phyloP scores from a whole-genome alignment of 1,140 invertebrate genomes.

The Cydia pomonella region DNA sequence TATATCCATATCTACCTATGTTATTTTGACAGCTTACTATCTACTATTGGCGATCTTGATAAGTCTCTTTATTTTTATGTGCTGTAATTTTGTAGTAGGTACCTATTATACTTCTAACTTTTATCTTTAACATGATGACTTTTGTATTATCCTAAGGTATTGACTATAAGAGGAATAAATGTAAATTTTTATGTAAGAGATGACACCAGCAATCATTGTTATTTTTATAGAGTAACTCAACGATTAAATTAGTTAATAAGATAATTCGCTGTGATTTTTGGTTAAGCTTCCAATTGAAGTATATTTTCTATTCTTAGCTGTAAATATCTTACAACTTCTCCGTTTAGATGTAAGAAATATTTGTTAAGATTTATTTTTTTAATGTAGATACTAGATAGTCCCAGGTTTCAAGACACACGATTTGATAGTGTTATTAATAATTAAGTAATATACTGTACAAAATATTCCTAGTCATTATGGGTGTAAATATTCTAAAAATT shows the following conservation, averaged over 20 bases:
- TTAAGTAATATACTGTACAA: conserved; percentile 45
- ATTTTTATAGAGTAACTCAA: conserved; percentile 30
- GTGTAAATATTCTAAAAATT: conserved; percentile 47
- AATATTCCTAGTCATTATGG: conserved; percentile 37
- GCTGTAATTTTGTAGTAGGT: conserved; percentile 24
- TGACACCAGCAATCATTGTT: conserved; percentile 50
- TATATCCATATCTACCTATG: too few species aligned
- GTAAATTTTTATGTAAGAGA: conserved; percentile 49
- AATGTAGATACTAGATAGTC: conserved; percentile 56
- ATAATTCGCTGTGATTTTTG: conserved; percentile 67
- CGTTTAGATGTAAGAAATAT: conserved; percentile 40
- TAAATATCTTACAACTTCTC: conserved; percentile 33
- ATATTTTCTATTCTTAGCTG: conserved; percentile 29
- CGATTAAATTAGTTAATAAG: neutral
- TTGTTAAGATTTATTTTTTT: conserved; percentile 73
- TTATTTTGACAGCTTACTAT: neutral
- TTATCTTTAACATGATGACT: conserved; percentile 4
- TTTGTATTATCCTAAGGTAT: conserved; percentile 19
- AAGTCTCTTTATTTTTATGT: conserved; percentile 18
- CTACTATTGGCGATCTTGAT: neutral
- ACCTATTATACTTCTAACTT: conserved; percentile 12
- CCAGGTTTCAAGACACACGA: conserved; percentile 70
- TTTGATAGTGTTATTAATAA: conserved; percentile 39
- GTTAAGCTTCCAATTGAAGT: conserved; percentile 46
- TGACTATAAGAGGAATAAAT: conserved; percentile 16